A percentile compares a stretch with the other conserved stretches of the same genome.
Conservation (phyloP, 2,797 vertebrate species). For the Carduelis carduelis region DNA sequence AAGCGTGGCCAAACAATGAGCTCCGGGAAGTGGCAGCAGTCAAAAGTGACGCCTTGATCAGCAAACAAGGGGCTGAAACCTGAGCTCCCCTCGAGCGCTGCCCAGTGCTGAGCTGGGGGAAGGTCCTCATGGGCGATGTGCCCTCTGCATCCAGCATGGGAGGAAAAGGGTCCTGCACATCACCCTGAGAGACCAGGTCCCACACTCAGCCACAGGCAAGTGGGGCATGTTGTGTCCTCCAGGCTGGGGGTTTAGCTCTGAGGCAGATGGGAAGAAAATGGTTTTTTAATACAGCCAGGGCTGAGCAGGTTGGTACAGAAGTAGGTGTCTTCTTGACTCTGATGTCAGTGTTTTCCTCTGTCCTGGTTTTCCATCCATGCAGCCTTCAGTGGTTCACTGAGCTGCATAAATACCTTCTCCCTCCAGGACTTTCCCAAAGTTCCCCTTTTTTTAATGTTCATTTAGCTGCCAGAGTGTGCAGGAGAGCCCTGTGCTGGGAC, state of each 20-base stretch:
- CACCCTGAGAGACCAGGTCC: neutral
- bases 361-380: neutral
- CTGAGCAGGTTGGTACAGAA: neutral
- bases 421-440: neutral
- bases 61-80: neutral
- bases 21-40: neutral
- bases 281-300: neutral
- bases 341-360: neutral
- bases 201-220: neutral
- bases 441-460: neutral
- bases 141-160: fast-evolving
- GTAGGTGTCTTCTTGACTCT: neutral
- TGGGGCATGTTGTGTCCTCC: fast-evolving
- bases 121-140: neutral
- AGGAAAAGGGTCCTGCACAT: neutral
- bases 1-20: neutral
- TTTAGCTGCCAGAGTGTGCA: neutral
- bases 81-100: fast-evolving
- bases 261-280: neutral
- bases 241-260: neutral
- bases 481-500: neutral
- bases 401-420: neutral
- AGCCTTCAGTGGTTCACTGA: neutral
- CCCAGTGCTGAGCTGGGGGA: neutral
- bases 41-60: neutral